These are phyloP conservation scores for Acronicta psi DNA, from an alignment of 2,888 invertebrate genomes.

Conservation along the genomic window DNA sequence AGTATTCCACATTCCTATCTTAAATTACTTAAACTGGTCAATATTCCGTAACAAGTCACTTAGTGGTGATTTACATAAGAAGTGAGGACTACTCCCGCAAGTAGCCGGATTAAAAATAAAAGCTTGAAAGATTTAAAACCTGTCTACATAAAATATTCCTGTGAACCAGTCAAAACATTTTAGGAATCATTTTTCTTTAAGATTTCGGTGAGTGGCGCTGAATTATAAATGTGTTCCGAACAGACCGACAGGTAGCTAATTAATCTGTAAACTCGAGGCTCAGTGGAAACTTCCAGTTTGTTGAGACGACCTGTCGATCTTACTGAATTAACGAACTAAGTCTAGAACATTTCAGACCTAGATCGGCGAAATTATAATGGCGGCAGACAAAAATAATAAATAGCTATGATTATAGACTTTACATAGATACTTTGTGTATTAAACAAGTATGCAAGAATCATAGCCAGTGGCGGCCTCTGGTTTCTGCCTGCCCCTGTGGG, in stretches of 20 bases:
- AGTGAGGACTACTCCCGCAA: too few relatives aligned
- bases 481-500: too few relatives aligned
- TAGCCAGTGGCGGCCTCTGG: too few relatives aligned
- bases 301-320: slow-evolving; percentile 10
- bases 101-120: background rate
- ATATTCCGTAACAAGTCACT: too few relatives aligned
- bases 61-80: background rate
- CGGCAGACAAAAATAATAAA: too few relatives aligned
- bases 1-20: too few relatives aligned
- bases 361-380: too few relatives aligned
- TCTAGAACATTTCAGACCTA: background rate
- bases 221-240: slow-evolving; percentile 26
- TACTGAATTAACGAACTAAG: slow-evolving; percentile 18
- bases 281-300: slow-evolving; percentile 10
- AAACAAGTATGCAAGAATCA: too few relatives aligned
- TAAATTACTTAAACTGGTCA: too few relatives aligned
- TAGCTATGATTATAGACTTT: too few relatives aligned
- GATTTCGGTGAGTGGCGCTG: slow-evolving; percentile 6
- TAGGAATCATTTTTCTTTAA: slow-evolving; percentile 6
- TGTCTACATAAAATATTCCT: background rate
- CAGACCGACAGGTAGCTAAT: slow-evolving; percentile 21
- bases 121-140: background rate
- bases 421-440: too few relatives aligned
- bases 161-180: slow-evolving; percentile 3
- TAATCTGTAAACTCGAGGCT: slow-evolving; percentile 40